A percentile compares a stretch with the other conserved stretches of the same genome.
Conservation (phyloP, 2,888 invertebrate species). For the Polydrusus cervinus region DNA sequence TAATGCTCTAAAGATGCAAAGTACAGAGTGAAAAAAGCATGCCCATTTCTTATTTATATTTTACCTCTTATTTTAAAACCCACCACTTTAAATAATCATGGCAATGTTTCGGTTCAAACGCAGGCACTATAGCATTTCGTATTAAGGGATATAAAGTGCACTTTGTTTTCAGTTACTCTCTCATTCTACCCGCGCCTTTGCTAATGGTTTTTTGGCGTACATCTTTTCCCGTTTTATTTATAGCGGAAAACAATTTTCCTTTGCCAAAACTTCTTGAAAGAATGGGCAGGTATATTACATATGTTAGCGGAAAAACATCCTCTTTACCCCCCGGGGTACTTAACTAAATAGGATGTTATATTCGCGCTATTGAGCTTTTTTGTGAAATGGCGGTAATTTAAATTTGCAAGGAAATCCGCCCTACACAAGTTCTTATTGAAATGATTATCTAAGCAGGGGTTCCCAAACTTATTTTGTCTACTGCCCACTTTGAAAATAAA, state of each 20-base stretch:
- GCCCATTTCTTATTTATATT: background rate
- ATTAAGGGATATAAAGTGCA: slow-evolving; percentile 36
- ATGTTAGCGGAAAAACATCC: slow-evolving; percentile 7
- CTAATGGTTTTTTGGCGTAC: slow-evolving; percentile 40
- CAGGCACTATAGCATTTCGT: slow-evolving; percentile 20
- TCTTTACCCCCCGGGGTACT: background rate
- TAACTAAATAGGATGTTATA: slow-evolving; percentile 1
- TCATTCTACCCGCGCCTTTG: slow-evolving; percentile 33
- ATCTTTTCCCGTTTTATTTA: slow-evolving; percentile 43
- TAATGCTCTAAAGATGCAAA: no score
- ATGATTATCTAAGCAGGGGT: no score
- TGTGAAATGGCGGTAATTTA: no score
- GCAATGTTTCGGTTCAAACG: slow-evolving; percentile 27
- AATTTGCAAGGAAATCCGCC: no score
- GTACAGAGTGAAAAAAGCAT: no score
- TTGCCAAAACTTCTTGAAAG: slow-evolving; percentile 16
- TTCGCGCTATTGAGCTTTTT: background rate
- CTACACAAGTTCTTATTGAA: no score
- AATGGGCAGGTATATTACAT: slow-evolving; percentile 32
- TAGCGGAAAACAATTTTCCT: slow-evolving; percentile 41
- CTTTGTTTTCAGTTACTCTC: slow-evolving; percentile 35
- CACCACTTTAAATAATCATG: slow-evolving; percentile 16
- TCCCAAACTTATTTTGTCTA: no score
- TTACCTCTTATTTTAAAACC: slow-evolving; percentile 11
- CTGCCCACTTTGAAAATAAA: no score